Base-by-base conservation (phyloP, 2,113 vertebrate species). In the Hippocampus barbouri region DNA sequence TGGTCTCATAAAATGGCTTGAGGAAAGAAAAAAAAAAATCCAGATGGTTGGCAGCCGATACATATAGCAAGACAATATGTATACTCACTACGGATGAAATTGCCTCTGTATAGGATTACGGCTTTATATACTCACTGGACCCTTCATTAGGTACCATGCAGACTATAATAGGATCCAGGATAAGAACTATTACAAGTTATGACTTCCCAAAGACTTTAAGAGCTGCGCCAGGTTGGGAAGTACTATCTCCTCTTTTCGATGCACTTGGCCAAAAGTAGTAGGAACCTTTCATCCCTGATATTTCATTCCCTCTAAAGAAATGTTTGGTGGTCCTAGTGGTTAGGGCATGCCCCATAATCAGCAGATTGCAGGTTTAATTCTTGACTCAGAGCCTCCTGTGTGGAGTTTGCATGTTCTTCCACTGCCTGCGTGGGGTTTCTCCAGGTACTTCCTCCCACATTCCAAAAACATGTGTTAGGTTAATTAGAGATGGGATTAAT, bases 41-140 rank as follows among this genome's bases (percentile, higher is more conserved):
- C 79, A 85, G 81, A 84, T 80, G 77, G 78, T 79, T 85, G 83
- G 62, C 66, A 78, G 77, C 71, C 70, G 68, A 57, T 63, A 64
- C 60, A 69, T 75, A 51, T 25, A 76, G 64, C 25, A 38, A 53
- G 57, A 41, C 57, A 67, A 77, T 75, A 64, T 73, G 73, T 74
- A 69, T 87, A 70, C 75, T 74, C 57, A 61, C 72, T 74, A 70
- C 72, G 82, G 77, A 67, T 16, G 41, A 74, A 64, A 78, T 78
- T 45, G 27, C 73, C 25, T 34, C 6, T 60, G 7, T 3, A 61
- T 34, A 16, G 27, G 27, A 18, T 16, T 18, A 61, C 14, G 16
- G 64, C 23, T 11, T 8, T 45, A 18, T 66, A 47, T 23, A 25
- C 6, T 45, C n/a, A 12, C 40, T 65, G 63, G n/a, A 43, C 21